These are phyloP conservation scores for Tinamus major DNA, from an alignment of 2,797 vertebrate genomes.

Conservation along the genomic window DNA sequence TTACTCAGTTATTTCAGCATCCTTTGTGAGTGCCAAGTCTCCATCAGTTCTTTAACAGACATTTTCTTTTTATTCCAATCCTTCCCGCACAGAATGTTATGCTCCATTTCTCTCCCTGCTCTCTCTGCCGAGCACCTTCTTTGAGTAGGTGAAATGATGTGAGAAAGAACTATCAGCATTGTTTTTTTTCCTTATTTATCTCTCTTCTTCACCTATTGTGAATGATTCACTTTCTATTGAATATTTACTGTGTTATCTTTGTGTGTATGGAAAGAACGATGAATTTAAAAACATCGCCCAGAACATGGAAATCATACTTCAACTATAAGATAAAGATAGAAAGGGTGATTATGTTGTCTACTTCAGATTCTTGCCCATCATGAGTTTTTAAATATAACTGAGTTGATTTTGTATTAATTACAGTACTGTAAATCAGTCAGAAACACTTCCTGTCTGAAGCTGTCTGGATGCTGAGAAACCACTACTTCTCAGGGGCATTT, in stretches of 20 bases:
- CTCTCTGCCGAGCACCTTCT: constrained; percentile 12
- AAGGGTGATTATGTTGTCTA: neutral
- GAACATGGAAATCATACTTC: neutral
- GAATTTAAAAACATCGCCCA: neutral
- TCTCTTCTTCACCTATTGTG: neutral
- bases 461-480: constrained; percentile 17
- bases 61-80: constrained; percentile 5
- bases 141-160: constrained; percentile 1
- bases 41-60: neutral
- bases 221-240: neutral
- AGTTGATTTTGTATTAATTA: constrained; percentile 25
- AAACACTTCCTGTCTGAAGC: neutral
- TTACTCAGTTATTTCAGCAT: neutral
- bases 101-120: neutral
- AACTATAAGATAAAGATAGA: neutral
- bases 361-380: neutral
- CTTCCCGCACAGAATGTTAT: neutral
- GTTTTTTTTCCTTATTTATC: fast-evolving
- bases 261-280: neutral
- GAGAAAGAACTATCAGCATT: neutral
- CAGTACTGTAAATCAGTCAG: neutral
- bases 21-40: neutral
- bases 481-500: neutral
- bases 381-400: neutral
- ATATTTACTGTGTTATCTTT: neutral